These are phyloP conservation scores for Protobothrops mucrosquamatus DNA, from an alignment of 2,113 vertebrate species.

Conservation along the genomic window DNA sequence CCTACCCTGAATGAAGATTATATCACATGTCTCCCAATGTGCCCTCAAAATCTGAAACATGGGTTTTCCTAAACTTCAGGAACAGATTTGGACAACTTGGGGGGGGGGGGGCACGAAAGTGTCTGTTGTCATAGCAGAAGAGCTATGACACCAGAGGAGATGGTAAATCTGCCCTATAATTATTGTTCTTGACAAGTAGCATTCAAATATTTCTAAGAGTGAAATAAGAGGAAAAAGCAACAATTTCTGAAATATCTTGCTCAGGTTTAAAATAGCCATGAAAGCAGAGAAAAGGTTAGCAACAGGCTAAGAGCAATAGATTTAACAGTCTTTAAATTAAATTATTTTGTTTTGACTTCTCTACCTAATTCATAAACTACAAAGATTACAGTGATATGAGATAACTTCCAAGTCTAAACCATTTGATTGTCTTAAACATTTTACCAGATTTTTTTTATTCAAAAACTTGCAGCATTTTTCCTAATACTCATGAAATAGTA, in stretches of 20 bases:
- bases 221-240: neutral
- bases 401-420: neutral
- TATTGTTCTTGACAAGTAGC: neutral
- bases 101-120: neutral
- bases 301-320: neutral
- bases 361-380: neutral
- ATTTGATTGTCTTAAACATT: slow-evolving; percentile 15
- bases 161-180: neutral
- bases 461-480: slow-evolving; percentile 21
- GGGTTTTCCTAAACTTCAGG: neutral
- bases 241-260: neutral
- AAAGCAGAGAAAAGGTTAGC: neutral
- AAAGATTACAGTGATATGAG: neutral
- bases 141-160: neutral
- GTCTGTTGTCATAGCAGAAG: neutral
- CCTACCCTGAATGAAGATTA: neutral
- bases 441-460: slow-evolving; percentile 30
- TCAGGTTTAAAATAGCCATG: neutral
- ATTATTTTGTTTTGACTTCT: neutral
- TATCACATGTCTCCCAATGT: neutral
- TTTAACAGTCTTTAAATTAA: neutral
- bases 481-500: slow-evolving; percentile 18
- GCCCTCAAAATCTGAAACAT: neutral
- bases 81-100: neutral
- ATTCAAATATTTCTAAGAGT: neutral